Evolutionary conservation across 1,140 invertebrate species (phyloP), one percentile per base, ranked within the genome.

Genomic region (Drosophila trapezifrons): DNA sequence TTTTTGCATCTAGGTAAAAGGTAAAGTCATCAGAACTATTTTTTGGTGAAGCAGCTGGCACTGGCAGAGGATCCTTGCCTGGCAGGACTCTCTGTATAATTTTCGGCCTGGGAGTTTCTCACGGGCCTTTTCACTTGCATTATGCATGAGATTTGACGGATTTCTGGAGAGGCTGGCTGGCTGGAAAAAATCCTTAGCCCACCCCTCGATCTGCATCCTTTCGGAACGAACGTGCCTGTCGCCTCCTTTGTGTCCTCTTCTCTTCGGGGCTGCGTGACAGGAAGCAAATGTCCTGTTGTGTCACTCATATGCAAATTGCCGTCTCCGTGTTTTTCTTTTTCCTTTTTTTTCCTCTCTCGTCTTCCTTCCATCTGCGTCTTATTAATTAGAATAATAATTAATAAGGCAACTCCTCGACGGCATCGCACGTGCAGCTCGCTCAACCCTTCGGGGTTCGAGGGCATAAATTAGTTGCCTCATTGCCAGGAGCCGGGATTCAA

Each of bases 321-420:
- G 46, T 76, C 55, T 71, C 22, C 57, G 58, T 75, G 51, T 54
- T 52, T 56, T 63, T 65, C 63, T 51, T 57, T 75, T 63, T 43
- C 6, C 27, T n/a, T 72, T 62, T 49, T 35, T 55, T 38, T 18
- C 38, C 12, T 10, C 20, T n/a, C 35, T 20, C 27, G 46, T 32
- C 18, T 59, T 52, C 15, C 58, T 42, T 57, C 54, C 77, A 67
- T 76, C 78, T 78, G 42, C 80, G 81, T 65, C 79, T 78, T 90
- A 89, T 85, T 90, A 90, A 90, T 90, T 90, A 90, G 89, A 90
- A 90, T 90, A 90, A 91, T 87, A 90, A 90, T 90, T 90, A 89
- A 89, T 84, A 85, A 87, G 82, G 80, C 80, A 84, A 74, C 80
- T 80, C 62, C 84, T 83, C 60, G 73, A 83, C 52, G 65, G 72